phyloP scores from a whole-genome alignment of 2,888 invertebrate species.

The Pharmacophagus antenor region DNA sequence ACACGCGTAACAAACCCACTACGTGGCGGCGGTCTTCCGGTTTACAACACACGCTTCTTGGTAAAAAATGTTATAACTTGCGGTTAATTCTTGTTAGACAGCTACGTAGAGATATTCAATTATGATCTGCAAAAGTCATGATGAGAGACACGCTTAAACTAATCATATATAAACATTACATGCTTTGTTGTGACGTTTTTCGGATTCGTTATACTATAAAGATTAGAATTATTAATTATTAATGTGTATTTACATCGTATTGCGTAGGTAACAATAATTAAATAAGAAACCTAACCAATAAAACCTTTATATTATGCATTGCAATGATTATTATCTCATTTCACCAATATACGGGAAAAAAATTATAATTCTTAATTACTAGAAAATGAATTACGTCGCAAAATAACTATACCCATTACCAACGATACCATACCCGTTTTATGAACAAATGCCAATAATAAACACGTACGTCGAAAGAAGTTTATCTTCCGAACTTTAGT shows the following conservation, averaged over 20 bases:
- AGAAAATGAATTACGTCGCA: background rate
- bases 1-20: constrained; percentile 49
- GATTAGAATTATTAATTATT: background rate
- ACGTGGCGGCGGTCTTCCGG: constrained; percentile 31
- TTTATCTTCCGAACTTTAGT: constrained; percentile 32
- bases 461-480: background rate
- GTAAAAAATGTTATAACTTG: constrained; percentile 6
- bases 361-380: too few species aligned
- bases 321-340: background rate
- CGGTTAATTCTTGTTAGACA: background rate
- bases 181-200: background rate
- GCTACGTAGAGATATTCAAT: background rate
- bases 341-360: too few species aligned
- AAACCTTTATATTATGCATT: too few species aligned
- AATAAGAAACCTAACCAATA: background rate
- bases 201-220: background rate
- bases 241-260: background rate
- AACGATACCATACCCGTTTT: background rate
- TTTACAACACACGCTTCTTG: background rate
- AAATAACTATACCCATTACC: background rate
- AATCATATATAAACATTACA: background rate
- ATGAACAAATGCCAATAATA: background rate
- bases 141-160: background rate
- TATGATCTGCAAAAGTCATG: background rate
- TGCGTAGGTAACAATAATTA: background rate